A percentile compares a stretch with the other conserved stretches of the same genome.
phyloP scores from a whole-genome alignment of 2,797 vertebrate species.

The Sparus aurata region DNA sequence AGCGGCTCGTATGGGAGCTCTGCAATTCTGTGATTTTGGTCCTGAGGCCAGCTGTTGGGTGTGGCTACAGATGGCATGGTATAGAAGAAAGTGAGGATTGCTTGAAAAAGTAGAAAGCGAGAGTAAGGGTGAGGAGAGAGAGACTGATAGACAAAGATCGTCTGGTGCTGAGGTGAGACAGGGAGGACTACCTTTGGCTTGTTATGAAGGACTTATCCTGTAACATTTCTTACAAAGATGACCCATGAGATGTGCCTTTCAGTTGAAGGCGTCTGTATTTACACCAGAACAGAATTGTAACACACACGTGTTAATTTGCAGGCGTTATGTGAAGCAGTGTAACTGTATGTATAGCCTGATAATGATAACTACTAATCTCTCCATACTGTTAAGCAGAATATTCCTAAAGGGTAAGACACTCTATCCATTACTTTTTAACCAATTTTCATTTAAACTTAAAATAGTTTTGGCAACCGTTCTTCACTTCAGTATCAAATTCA shows the following conservation, averaged over 20 bases:
- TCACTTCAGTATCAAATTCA: neutral
- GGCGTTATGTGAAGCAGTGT: neutral
- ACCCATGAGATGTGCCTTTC: neutral
- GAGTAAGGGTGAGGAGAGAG: neutral
- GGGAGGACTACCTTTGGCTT: neutral
- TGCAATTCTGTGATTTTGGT: constrained; percentile 31
- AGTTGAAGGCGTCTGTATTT: neutral
- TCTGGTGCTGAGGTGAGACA: neutral
- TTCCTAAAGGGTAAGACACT: neutral
- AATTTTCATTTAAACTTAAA: neutral
- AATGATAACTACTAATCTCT: neutral
- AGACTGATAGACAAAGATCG: neutral
- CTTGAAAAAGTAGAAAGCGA: neutral
- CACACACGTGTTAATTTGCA: neutral
- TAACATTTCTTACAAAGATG: neutral
- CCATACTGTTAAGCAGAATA: neutral
- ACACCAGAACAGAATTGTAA: neutral
- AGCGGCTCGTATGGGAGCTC: constrained; percentile 15
- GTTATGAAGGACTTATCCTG: constrained; percentile 1
- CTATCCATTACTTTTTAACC: neutral
- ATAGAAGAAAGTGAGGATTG: neutral
- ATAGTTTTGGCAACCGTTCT: too few species aligned
- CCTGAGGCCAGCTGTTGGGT: constrained; percentile 4
- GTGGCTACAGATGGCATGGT: constrained; percentile 8
- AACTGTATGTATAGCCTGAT: neutral